Evolutionary conservation across 2,888 invertebrate species (phyloP), one percentile per base, ranked within the genome.

Genomic region (Limnephilus rhombicus): DNA sequence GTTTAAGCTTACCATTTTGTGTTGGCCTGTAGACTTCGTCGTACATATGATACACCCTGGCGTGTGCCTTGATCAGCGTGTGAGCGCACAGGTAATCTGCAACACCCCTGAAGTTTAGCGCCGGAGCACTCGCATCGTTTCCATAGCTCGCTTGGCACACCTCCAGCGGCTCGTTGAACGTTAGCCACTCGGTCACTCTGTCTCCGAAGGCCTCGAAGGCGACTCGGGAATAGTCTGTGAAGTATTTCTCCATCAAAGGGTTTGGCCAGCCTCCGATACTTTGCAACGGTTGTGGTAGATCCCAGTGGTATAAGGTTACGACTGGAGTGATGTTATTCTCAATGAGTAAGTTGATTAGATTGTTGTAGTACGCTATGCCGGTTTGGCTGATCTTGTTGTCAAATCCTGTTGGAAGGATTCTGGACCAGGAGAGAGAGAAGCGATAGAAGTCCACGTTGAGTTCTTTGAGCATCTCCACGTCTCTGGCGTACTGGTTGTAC

Each of bases 361-460:
- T 94, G 93, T 95, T 96, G 95, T 97, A 97, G 94, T 96, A 97
- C 0, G 94, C 94, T 41, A 95, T 94, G 18, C 97, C 97, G 0
- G 95, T 95, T 92, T 95, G 94, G 94, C 96, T 97, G 88, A 96
- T 94, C 31, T 94, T 41, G 94, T 95, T 92, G 18, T 96, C 96
- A 0, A 95, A 95, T 49, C 97, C 97, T 87, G 95, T 95, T 0
- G 97, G 96, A 86, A 97, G 94, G 41, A 97, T 95, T 87, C 97
- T 94, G 2, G 96, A 94, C 97, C 97, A 97, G 1, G 96, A 95
- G n/a, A 96, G 94, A 0, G 96, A 96, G 94, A 96, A 96, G 29
- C 97, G 95, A 94, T 97, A 97, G 91, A 96, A 95, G 90, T 96
- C 94, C 0, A 96, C 96, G 18, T 96, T 95, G 34, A 96, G 94